These are phyloP conservation scores for Acrocephalus arundinaceus DNA, from an alignment of 2,113 vertebrate genomes.

Conservation along the genomic window DNA sequence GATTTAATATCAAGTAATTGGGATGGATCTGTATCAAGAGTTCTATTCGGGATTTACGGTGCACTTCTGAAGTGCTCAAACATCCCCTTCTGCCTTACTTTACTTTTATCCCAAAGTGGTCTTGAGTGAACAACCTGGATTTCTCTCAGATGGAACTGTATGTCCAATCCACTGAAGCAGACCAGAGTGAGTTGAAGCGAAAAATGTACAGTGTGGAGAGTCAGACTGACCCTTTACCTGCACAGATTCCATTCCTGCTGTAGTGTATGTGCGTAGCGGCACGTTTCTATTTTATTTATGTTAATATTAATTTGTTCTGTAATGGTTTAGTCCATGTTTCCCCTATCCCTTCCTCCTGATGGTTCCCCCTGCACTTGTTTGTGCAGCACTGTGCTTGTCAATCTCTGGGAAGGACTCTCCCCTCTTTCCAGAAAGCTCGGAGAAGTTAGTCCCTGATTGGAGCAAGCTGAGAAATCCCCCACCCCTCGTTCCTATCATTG, in stretches of 20 bases:
- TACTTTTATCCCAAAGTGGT: not conserved
- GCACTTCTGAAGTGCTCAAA: not conserved
- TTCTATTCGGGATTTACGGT: not conserved
- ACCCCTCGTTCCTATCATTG: too few species aligned
- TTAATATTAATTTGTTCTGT: too few species aligned
- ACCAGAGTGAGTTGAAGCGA: not conserved
- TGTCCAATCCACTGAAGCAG: not conserved
- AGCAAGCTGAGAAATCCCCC: too few species aligned
- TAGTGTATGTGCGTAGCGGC: accelerated
- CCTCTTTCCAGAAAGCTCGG: too few species aligned
- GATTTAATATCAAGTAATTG: not conserved
- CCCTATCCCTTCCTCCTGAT: too few species aligned
- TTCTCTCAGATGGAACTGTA: not conserved
- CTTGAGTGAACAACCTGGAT: too few species aligned
- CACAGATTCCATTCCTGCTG: not conserved
- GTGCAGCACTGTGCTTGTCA: too few species aligned
- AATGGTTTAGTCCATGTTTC: too few species aligned
- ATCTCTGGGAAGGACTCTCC: too few species aligned
- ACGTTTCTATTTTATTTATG: too few species aligned
- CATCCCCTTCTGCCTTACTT: not conserved
- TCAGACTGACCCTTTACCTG: not conserved
- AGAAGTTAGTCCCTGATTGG: too few species aligned
- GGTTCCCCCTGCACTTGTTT: too few species aligned
- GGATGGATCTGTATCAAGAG: not conserved
- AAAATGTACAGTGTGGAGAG: not conserved